These are phyloP conservation scores for Apodemus sylvaticus DNA, from an alignment of 2,113 vertebrate genomes.

Conservation along the genomic window DNA sequence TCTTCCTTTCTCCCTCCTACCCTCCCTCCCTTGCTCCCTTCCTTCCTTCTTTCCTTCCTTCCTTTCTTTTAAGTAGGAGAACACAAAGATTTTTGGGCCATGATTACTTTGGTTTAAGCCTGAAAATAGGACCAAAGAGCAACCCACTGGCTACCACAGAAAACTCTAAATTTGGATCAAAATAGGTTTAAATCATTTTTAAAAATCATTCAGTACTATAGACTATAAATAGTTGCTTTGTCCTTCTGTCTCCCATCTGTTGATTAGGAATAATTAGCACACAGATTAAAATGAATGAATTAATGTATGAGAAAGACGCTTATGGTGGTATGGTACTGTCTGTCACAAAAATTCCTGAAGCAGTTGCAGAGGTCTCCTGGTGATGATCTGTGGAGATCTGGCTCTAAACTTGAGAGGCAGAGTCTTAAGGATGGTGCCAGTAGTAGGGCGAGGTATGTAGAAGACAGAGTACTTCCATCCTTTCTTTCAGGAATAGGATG, in stretches of 20 bases:
- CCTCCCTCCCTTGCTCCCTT: no score
- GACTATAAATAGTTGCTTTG: not conserved
- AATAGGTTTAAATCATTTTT: slow-evolving; percentile 35
- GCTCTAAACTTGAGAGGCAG: not conserved
- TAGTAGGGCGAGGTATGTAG: not conserved
- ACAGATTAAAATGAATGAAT: slow-evolving; percentile 15
- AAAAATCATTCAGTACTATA: not conserved
- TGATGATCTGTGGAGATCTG: not conserved
- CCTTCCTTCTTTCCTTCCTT: not conserved
- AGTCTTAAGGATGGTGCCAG: not conserved
- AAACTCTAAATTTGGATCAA: slow-evolving; percentile 57
- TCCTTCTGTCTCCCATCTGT: not conserved
- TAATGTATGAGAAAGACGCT: not conserved
- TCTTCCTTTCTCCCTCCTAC: no score
- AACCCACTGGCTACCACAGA: not conserved
- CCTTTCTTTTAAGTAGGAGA: not conserved
- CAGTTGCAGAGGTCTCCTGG: not conserved
- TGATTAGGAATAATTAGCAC: slow-evolving; percentile 21
- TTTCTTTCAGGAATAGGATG: not conserved
- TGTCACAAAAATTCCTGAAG: not conserved
- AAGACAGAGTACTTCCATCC: not conserved
- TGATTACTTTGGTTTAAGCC: not conserved
- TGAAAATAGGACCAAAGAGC: not conserved
- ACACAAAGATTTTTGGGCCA: slow-evolving; percentile 10
- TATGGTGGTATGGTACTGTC: not conserved